These are phyloP conservation scores for Graphium colonna DNA, from an alignment of 2,888 invertebrate species.

Conservation along the genomic window DNA sequence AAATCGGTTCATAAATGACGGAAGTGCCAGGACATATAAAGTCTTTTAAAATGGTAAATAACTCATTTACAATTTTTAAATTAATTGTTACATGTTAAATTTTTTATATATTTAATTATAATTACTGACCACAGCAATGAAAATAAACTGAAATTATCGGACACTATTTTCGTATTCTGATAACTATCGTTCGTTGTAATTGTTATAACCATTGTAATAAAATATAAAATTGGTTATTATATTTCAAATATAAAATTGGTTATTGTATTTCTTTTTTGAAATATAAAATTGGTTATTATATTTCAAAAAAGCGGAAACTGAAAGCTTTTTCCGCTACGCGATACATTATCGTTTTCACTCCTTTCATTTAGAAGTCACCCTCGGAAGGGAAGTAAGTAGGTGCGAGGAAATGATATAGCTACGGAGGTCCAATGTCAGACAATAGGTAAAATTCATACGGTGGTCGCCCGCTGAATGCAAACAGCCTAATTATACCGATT, in stretches of 20 bases:
- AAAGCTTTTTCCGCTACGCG: conserved; percentile 58
- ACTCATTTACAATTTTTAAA: too few species aligned
- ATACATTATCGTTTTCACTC: conserved; percentile 48
- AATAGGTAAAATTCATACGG: conserved; percentile 78
- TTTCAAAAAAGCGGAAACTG: conserved; percentile 22
- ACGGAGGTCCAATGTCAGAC: conserved; percentile 77
- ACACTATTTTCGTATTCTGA: too few species aligned
- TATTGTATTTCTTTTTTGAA: background rate
- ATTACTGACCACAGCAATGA: too few species aligned
- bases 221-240: conserved; percentile 8
- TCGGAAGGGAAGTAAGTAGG: conserved; percentile 51
- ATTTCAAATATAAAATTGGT: conserved; percentile 9
- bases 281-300: conserved; percentile 7
- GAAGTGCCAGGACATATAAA: too few species aligned
- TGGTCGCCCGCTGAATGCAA: conserved; percentile 65
- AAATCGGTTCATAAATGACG: too few species aligned
- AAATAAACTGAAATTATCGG: too few species aligned
- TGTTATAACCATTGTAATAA: too few species aligned
- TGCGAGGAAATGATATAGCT: conserved; percentile 75
- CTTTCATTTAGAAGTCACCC: conserved; percentile 39
- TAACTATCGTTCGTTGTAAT: too few species aligned
- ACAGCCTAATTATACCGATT: conserved; percentile 68
- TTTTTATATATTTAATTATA: too few species aligned
- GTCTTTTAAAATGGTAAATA: too few species aligned
- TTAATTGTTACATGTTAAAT: too few species aligned